Conservation (phyloP, 2,797 vertebrate genomes). For the Myotis findleyi region DNA sequence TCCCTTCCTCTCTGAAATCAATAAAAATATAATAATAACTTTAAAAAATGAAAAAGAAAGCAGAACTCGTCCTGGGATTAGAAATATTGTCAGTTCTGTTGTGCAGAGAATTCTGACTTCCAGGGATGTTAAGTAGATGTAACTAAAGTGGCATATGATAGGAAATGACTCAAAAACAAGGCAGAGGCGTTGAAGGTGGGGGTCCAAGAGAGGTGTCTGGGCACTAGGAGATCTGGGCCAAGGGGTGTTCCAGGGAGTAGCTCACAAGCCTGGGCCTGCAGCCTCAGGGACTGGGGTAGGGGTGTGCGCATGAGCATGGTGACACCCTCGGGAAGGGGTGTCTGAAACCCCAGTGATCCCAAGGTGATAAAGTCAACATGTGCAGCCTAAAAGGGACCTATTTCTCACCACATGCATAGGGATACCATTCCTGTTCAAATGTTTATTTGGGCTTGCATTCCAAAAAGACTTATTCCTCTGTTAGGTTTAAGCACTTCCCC, state of each 20-base stretch:
- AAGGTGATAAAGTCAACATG: conserved; percentile 59
- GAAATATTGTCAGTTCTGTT: background rate
- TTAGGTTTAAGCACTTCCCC: conserved; percentile 60
- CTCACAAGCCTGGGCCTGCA: background rate
- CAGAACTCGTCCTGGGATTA: background rate
- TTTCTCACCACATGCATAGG: conserved; percentile 1
- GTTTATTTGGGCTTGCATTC: conserved; percentile 71
- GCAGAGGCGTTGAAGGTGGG: background rate
- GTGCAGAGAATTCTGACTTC: background rate
- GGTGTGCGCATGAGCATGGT: rapidly evolving
- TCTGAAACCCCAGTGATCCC: background rate
- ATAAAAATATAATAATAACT: too few species aligned
- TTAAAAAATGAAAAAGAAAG: background rate
- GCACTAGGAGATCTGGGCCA: too few species aligned
- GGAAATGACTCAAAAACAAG: background rate
- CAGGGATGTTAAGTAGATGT: background rate
- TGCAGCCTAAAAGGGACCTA: background rate
- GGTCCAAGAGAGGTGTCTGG: background rate
- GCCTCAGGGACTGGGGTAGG: background rate
- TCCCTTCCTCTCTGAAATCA: too few species aligned
- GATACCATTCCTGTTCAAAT: conserved; percentile 72
- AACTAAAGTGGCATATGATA: background rate
- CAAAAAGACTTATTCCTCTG: conserved; percentile 44
- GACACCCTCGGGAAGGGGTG: rapidly evolving
- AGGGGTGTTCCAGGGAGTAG: background rate